phyloP scores from a whole-genome alignment of 1,140 invertebrate genomes.

The Bemisia tabaci region DNA sequence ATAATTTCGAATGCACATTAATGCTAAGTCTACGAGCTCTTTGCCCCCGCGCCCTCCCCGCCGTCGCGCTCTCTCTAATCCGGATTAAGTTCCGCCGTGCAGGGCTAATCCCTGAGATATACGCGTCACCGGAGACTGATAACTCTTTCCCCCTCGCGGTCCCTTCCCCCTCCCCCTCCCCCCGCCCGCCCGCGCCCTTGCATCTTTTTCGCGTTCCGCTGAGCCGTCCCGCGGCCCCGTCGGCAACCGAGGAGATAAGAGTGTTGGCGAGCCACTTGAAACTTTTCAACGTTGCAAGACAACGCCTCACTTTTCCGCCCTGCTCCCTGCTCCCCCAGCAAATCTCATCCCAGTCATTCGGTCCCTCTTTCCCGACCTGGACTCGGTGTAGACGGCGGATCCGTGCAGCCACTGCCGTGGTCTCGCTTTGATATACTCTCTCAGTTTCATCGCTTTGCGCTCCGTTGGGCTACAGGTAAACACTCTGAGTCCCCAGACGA shows the following conservation, averaged over 20 bases:
- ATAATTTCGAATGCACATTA: constrained; percentile 19
- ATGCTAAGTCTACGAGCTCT: constrained; percentile 15
- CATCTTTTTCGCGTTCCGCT: not conserved
- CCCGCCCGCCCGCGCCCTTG: not conserved
- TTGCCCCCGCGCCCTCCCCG: constrained; percentile 11
- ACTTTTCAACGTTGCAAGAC: not conserved
- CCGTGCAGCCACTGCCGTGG: too few relatives aligned
- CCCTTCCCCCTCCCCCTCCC: constrained; percentile 7
- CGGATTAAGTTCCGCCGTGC: constrained; percentile 12
- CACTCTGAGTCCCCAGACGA: too few relatives aligned
- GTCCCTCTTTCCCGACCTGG: not conserved
- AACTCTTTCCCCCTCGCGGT: constrained; percentile 10
- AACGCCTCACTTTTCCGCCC: not conserved
- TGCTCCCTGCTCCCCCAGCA: not conserved
- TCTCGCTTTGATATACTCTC: too few relatives aligned
- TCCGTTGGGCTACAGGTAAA: too few relatives aligned
- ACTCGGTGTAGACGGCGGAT: too few relatives aligned
- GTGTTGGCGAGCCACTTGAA: not conserved
- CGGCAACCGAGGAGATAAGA: not conserved
- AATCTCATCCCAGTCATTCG: not conserved
- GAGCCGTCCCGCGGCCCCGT: not conserved
- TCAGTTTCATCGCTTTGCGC: too few relatives aligned
- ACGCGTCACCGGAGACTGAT: constrained; percentile 10
- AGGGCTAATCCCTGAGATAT: constrained; percentile 6
- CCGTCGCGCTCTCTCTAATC: constrained; percentile 10